Conservation (phyloP, 2,888 invertebrate species). For the Harpalus rubripes region DNA sequence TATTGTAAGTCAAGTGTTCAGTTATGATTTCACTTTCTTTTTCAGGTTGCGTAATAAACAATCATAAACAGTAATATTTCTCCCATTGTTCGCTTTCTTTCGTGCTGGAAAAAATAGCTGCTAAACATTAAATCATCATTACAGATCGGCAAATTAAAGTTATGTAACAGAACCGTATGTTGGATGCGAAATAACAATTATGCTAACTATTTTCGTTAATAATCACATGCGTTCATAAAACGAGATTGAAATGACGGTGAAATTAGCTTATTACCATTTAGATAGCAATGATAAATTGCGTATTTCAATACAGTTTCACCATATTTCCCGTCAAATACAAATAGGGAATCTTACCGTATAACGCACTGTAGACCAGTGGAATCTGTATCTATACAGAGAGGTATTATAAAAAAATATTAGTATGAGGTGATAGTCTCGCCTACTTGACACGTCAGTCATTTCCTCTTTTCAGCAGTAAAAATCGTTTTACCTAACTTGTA, state of each 20-base stretch:
- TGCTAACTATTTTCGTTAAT: background rate
- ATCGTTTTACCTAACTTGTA: too few relatives aligned
- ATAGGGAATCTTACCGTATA: slow-evolving; percentile 20
- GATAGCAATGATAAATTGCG: background rate
- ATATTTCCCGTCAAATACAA: background rate
- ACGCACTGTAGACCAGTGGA: too few relatives aligned
- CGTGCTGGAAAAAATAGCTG: background rate
- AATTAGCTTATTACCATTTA: background rate
- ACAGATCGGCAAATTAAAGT: background rate
- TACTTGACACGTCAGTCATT: too few relatives aligned
- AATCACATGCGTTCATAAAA: slow-evolving; percentile 10
- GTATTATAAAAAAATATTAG: too few relatives aligned
- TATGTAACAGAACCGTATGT: background rate
- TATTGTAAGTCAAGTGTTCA: background rate
- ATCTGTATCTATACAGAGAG: background rate
- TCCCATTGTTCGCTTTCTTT: slow-evolving; percentile 30
- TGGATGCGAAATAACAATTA: slow-evolving; percentile 1
- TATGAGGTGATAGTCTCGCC: too few relatives aligned
- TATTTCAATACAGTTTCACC: background rate
- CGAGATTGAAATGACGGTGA: background rate
- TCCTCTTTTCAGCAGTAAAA: too few relatives aligned
- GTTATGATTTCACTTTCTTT: slow-evolving; percentile 30
- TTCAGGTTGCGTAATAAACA: slow-evolving; percentile 7
- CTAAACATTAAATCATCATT: slow-evolving; percentile 17
- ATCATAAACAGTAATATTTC: slow-evolving; percentile 19